Evolutionary conservation across 1,140 invertebrate genomes (phyloP).

Genomic region (Babylonia areolata): DNA sequence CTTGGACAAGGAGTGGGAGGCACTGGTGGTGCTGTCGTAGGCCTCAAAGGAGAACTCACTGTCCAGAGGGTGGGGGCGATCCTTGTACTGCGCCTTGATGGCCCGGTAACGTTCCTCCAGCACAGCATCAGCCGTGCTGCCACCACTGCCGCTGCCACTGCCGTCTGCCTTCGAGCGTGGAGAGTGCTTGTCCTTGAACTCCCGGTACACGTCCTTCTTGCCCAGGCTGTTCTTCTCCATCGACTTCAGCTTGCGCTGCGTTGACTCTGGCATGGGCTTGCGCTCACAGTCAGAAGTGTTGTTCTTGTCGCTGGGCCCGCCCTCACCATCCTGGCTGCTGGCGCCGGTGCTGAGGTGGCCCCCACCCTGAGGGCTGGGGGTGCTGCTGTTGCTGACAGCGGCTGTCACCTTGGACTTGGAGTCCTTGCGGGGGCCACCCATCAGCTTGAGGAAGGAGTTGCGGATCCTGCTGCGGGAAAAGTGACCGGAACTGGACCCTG

Average conservation of each 20-base stretch:
- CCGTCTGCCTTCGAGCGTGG: slow-evolving; percentile 36
- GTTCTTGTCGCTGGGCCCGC: slow-evolving; percentile 28
- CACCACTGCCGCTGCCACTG: slow-evolving; percentile 37
- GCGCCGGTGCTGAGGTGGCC: not conserved
- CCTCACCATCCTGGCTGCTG: slow-evolving; percentile 30
- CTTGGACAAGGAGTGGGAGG: not conserved
- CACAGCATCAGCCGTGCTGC: slow-evolving; percentile 17
- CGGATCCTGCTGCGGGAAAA: slow-evolving; percentile 60
- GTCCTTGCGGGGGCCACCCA: slow-evolving; percentile 47
- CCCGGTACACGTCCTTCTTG: slow-evolving; percentile 58
- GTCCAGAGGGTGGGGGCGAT: slow-evolving; percentile 3
- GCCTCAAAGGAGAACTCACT: slow-evolving; percentile 13
- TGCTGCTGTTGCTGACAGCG: not conserved
- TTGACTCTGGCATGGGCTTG: slow-evolving; percentile 47
- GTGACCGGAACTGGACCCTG: slow-evolving; percentile 18
- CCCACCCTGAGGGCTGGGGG: not conserved
- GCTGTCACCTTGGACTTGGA: slow-evolving; percentile 26
- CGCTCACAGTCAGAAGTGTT: slow-evolving; percentile 13
- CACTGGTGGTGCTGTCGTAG: not conserved
- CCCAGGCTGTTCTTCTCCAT: slow-evolving; percentile 60
- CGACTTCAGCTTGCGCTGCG: slow-evolving; percentile 58
- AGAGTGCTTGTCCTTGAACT: slow-evolving; percentile 63
- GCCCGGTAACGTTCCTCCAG: slow-evolving; percentile 36
- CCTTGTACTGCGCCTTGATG: slow-evolving; percentile 42
- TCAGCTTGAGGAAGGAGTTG: slow-evolving; percentile 61